Evolutionary conservation across 2,113 vertebrate species (phyloP), one percentile per base, ranked within the genome.

Genomic region (Pycnonotus jocosus): DNA sequence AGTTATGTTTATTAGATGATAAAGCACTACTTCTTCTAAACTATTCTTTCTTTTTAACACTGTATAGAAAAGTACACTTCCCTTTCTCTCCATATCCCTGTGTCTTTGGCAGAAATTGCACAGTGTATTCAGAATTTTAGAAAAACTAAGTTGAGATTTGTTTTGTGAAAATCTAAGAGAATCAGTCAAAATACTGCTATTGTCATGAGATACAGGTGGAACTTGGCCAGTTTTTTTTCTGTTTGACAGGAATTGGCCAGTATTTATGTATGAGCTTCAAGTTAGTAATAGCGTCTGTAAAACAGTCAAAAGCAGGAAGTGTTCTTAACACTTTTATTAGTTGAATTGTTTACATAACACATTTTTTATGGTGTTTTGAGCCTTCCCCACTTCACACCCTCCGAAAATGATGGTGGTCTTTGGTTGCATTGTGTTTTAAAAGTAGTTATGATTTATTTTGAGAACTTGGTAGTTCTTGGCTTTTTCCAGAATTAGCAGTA

Each of bases 61-160:
- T 76, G 15, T 44, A 35, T 47, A 6, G 14, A 62, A 51, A 88
- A 54, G 12, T 57, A 19, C 5, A 1, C 21, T 66, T 77, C 76
- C 12, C 17, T 91, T 88, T 86, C 20, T 60, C 6, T 72, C 4
- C 1, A 0, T 65, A 15, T 72, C 9, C 7, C 12, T 0, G 0
- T 61, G 8, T 58, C 38, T 86, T 70, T 66, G 72, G 21, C 44
- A 89, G 57, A 68, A 92, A 51, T 62, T 47, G 38, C 61, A 21
- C 28, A 47, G 3, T 33, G 20, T 57, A 24, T 77, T 77, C 4
- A 70, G 30, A 19, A 38, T 50, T 48, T 44, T 23, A 22, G 28
- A 37, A 79, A 58, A 44, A 21, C 20, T 11, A 12, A 47, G 12
- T 42, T 86, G 45, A 42, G 30, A 28, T 74, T 66, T 35, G 12